These are phyloP conservation scores for Avahi laniger DNA, from an alignment of 2,797 vertebrate genomes.

Conservation along the genomic window DNA sequence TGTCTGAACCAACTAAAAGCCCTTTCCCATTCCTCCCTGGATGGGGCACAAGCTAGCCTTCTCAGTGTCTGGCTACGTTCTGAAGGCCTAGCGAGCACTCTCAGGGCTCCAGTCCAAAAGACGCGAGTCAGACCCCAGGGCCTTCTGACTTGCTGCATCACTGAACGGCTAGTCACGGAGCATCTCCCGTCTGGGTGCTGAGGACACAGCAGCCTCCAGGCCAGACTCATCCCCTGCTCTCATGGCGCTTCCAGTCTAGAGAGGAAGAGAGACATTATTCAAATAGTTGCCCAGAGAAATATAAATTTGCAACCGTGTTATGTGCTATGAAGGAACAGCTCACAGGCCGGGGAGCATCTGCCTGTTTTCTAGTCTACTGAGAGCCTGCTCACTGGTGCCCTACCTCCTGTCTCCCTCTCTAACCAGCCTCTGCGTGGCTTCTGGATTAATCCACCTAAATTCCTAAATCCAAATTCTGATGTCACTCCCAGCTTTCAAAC, in stretches of 20 bases:
- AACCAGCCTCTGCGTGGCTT: rapidly evolving
- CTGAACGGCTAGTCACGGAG: background rate
- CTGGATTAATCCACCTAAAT: background rate
- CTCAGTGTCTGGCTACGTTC: background rate
- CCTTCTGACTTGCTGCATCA: background rate
- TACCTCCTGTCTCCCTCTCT: background rate
- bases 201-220: background rate
- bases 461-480: background rate
- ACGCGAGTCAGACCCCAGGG: no score
- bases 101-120: background rate
- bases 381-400: background rate
- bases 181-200: background rate
- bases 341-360: rapidly evolving
- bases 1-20: background rate
- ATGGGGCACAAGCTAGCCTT: rapidly evolving
- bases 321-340: background rate
- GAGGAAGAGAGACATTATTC: background rate
- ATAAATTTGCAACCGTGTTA: rapidly evolving
- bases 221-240: background rate
- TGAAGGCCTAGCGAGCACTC: background rate
- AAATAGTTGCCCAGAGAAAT: background rate
- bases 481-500: background rate
- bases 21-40: background rate
- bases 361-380: background rate
- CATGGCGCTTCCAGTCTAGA: background rate